These are phyloP conservation scores for Mugil cephalus DNA, from an alignment of 2,113 vertebrate genomes.

Conservation along the genomic window DNA sequence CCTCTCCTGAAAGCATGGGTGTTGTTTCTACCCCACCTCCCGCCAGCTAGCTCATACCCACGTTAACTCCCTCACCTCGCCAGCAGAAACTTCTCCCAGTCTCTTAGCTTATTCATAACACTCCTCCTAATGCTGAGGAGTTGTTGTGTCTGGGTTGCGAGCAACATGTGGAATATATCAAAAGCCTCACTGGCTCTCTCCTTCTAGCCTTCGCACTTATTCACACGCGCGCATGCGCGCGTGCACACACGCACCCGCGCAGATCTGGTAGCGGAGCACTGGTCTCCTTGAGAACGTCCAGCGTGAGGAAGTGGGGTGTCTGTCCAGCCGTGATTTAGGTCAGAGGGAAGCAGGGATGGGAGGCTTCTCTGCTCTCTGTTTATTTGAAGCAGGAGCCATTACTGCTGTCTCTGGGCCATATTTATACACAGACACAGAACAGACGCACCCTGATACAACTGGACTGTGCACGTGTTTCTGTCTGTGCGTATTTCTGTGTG, in stretches of 20 bases:
- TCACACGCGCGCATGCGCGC: conserved; percentile 21
- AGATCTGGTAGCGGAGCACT: conserved; percentile 54
- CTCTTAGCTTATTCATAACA: conserved; percentile 48
- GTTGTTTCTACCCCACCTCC: conserved; percentile 44
- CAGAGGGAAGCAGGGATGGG: conserved; percentile 74
- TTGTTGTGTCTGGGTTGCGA: conserved; percentile 78
- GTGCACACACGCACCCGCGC: background rate
- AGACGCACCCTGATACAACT: conserved; percentile 73
- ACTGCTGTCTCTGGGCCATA: conserved; percentile 81
- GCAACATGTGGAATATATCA: conserved; percentile 78
- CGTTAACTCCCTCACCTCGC: conserved; percentile 49
- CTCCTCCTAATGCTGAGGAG: conserved; percentile 62
- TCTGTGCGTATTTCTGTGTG: conserved; percentile 26
- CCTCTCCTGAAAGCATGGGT: conserved; percentile 44
- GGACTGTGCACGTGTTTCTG: conserved; percentile 35
- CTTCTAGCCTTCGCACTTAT: conserved; percentile 51
- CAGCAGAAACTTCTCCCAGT: conserved; percentile 62
- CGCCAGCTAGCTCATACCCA: conserved; percentile 42
- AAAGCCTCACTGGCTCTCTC: conserved; percentile 35
- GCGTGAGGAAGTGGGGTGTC: conserved; percentile 78
- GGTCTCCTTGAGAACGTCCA: conserved; percentile 70
- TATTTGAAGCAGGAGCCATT: conserved; percentile 87
- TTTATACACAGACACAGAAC: conserved; percentile 84
- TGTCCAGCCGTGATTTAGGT: conserved; percentile 83
- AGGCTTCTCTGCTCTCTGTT: conserved; percentile 81